A percentile compares a stretch with the other conserved stretches of the same genome.
These are phyloP conservation scores for Meteorus cinctellus DNA, from an alignment of 2,888 invertebrate genomes.

Conservation along the genomic window DNA sequence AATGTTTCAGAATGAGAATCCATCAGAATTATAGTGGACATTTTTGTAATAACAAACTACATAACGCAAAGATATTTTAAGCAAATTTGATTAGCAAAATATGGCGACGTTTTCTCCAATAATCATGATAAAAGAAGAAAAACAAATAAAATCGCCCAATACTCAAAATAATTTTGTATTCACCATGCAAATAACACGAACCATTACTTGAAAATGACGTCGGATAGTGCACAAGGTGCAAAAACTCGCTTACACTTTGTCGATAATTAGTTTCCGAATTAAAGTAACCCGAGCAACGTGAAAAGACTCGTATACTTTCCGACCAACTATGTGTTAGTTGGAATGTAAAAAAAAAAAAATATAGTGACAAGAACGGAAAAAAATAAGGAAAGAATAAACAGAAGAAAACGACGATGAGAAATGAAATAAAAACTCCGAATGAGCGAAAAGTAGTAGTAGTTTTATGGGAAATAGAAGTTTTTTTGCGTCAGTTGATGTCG, in stretches of 20 bases:
- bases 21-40: too few species aligned
- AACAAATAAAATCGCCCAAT: too few species aligned
- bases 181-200: too few species aligned
- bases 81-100: too few species aligned
- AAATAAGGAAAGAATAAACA: slow-evolving; percentile 38
- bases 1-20: too few species aligned
- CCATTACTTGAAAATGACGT: background rate
- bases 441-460: background rate
- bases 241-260: slow-evolving; percentile 63
- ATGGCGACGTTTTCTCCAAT: too few species aligned
- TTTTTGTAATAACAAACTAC: too few species aligned
- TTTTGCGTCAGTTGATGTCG: slow-evolving; percentile 55
- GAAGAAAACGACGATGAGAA: slow-evolving; percentile 42
- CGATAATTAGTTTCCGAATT: slow-evolving; percentile 70
- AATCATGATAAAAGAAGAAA: too few species aligned
- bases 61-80: too few species aligned
- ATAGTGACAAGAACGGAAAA: slow-evolving; percentile 39
- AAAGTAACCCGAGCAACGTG: slow-evolving; percentile 60
- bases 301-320: slow-evolving; percentile 36
- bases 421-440: slow-evolving; percentile 35
- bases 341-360: slow-evolving; percentile 43
- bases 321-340: slow-evolving; percentile 14
- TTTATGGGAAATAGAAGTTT: slow-evolving; percentile 13
- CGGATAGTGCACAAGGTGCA: slow-evolving; percentile 51
- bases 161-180: too few species aligned